A percentile compares a stretch with the other conserved stretches of the same genome.
Evolutionary conservation across 2,797 vertebrate species (phyloP).

Genomic region (Hephaestus fuliginosus): DNA sequence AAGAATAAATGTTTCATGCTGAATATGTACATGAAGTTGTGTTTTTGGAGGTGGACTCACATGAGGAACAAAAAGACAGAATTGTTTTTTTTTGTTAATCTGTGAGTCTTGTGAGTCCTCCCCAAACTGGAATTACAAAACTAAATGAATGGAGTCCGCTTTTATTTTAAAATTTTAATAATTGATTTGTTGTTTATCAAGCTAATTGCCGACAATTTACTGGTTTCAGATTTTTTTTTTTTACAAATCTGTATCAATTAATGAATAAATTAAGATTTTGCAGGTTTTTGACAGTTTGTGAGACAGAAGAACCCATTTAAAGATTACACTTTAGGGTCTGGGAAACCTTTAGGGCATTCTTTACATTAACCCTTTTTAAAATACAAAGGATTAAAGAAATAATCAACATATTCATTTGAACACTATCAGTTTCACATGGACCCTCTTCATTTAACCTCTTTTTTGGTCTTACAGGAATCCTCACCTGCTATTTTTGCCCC

Average conservation of each 20-base stretch:
- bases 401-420: not conserved
- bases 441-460: not conserved
- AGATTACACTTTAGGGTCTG: not conserved
- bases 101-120: not conserved
- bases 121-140: not conserved
- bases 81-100: no score
- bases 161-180: not conserved
- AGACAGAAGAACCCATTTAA: not conserved
- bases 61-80: not conserved
- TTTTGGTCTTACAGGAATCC: conserved; percentile 78
- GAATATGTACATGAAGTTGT: not conserved
- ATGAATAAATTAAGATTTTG: not conserved
- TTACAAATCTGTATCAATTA: no score
- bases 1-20: not conserved
- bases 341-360: not conserved
- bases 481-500: conserved; percentile 90
- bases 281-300: not conserved
- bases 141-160: not conserved
- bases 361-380: not conserved
- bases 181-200: not conserved
- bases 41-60: not conserved
- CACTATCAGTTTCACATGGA: not conserved
- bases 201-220: not conserved
- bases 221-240: not conserved
- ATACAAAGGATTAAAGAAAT: not conserved